Conservation (phyloP, 1,140 invertebrate species). For the Achatina immaculata region DNA sequence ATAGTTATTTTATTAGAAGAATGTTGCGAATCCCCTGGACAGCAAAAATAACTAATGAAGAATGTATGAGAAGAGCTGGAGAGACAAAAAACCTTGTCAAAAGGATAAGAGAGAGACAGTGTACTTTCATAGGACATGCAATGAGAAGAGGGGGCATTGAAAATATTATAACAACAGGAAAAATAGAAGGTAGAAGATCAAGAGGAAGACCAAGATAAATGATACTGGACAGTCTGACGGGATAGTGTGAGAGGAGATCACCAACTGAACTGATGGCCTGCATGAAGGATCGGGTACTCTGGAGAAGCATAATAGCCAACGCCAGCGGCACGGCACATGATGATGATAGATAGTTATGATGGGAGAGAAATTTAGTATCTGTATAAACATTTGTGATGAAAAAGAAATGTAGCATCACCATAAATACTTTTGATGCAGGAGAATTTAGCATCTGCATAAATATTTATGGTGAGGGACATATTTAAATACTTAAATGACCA, state of each 20-base stretch:
- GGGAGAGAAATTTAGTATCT: no score
- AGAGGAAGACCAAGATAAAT: neutral
- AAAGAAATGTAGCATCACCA: no score
- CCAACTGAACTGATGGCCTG: neutral
- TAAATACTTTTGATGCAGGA: no score
- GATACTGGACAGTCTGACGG: neutral
- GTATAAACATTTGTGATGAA: no score
- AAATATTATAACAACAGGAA: neutral
- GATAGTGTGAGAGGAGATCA: neutral
- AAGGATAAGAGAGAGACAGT: neutral
- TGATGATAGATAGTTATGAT: no score
- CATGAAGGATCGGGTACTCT: neutral
- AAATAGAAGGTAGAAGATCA: neutral
- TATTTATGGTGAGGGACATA: no score
- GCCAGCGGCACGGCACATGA: neutral
- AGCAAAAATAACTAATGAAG: neutral
- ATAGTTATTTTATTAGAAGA: neutral
- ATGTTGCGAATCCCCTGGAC: neutral
- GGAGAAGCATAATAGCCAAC: neutral
- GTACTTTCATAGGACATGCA: neutral
- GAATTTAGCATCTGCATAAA: no score
- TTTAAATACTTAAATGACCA: no score
- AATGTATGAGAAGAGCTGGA: neutral
- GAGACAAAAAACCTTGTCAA: neutral
- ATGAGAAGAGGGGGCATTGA: no score